phyloP scores from a whole-genome alignment of 1,140 invertebrate species.

The Chlorops oryzae region DNA sequence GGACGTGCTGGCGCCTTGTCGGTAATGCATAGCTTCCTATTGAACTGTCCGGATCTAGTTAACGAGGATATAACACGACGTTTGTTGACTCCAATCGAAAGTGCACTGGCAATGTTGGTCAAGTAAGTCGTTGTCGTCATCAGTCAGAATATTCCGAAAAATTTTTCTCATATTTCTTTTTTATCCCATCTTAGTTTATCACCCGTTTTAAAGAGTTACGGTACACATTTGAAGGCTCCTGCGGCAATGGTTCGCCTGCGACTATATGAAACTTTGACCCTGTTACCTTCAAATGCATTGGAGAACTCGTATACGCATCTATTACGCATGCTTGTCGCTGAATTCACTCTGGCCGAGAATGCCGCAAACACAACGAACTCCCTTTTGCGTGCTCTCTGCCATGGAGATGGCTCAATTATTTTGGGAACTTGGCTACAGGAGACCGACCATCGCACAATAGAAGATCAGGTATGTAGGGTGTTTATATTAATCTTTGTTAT shows the following conservation, averaged over 20 bases:
- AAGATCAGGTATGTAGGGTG: conserved; percentile 78
- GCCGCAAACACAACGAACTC: conserved; percentile 91
- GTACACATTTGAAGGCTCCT: conserved; percentile 87
- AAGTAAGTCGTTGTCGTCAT: conserved; percentile 61
- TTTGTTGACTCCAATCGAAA: conserved; percentile 85
- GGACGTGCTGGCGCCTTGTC: conserved; percentile 92
- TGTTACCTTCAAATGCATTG: conserved; percentile 76
- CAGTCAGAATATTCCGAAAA: conserved; percentile 14
- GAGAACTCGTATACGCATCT: conserved; percentile 82
- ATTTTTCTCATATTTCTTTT: neutral
- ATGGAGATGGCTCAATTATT: conserved; percentile 84
- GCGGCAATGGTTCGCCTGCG: conserved; percentile 86
- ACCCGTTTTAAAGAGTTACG: conserved; percentile 84
- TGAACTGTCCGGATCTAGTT: conserved; percentile 83
- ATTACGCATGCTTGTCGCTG: conserved; percentile 89
- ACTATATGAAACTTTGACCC: conserved; percentile 81
- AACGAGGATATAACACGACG: conserved; percentile 86
- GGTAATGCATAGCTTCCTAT: conserved; percentile 88
- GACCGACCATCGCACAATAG: conserved; percentile 92
- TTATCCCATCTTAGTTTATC: conserved; percentile 58
- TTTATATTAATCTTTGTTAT: neutral
- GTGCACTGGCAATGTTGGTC: conserved; percentile 86
- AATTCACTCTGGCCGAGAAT: conserved; percentile 94
- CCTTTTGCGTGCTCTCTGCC: conserved; percentile 76
- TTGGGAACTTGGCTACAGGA: conserved; percentile 85